These are phyloP conservation scores for Vipera ursinii DNA, from an alignment of 2,797 vertebrate species.

Conservation along the genomic window DNA sequence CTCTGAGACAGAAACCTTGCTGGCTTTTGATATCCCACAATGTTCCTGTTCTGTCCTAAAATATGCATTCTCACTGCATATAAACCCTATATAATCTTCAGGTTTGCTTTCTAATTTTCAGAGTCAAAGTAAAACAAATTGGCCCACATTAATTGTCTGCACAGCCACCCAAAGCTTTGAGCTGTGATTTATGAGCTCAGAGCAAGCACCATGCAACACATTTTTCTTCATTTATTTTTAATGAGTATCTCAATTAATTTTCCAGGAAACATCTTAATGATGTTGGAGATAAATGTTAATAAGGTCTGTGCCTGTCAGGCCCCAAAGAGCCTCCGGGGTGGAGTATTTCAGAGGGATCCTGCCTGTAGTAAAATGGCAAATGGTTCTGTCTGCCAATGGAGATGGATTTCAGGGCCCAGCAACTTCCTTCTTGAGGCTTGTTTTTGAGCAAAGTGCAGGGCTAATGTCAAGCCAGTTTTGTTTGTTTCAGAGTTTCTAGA, in stretches of 20 bases:
- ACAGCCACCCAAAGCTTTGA: conserved; percentile 86
- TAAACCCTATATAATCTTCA: conserved; percentile 74
- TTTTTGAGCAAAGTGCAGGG: not conserved
- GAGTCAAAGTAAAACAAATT: conserved; percentile 99
- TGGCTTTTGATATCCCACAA: conserved; percentile 72
- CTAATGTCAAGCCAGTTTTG: not conserved
- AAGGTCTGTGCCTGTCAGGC: conserved; percentile 77
- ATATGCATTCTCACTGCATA: conserved; percentile 79
- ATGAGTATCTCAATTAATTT: conserved; percentile 99
- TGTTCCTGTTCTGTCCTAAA: conserved; percentile 84
- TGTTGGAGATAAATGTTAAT: conserved; percentile 87
- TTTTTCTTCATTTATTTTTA: conserved; percentile 99
- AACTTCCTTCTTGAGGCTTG: not conserved
- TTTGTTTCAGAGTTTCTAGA: not conserved
- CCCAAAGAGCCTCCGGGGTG: conserved; percentile 60
- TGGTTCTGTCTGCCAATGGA: not conserved
- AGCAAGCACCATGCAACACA: conserved; percentile 88
- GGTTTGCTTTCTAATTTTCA: conserved; percentile 98
- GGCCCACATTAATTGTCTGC: conserved; percentile 95
- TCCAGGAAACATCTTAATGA: conserved; percentile 96
- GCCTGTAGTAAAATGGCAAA: not conserved
- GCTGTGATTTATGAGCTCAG: conserved; percentile 94
- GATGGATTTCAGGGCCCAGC: not conserved
- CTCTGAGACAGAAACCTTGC: conserved; percentile 52
- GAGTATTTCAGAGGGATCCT: conserved; percentile 13